Conservation (phyloP, 2,113 vertebrate species). For the Caranx melampygus region DNA sequence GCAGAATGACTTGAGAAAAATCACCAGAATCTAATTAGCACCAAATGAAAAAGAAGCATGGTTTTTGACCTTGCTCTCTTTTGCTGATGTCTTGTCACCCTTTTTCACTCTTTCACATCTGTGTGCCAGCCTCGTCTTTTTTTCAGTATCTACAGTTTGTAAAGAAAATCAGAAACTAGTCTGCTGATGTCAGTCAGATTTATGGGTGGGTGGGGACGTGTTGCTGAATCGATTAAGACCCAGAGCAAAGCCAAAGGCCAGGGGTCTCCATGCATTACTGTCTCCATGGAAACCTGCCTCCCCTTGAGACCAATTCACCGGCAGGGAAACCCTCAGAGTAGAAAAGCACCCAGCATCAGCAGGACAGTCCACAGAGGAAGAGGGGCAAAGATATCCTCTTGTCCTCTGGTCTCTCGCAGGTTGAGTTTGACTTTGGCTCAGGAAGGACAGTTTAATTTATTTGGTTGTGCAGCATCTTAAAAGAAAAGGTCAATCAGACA, state of each 20-base stretch:
- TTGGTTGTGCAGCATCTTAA: no score
- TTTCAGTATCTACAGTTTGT: no score
- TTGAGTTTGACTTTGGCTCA: not conserved
- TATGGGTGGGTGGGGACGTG: no score
- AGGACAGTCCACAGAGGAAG: not conserved
- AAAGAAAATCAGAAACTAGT: not conserved
- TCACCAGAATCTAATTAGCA: no score
- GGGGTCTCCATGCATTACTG: not conserved
- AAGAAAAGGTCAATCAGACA: no score
- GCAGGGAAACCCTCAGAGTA: not conserved
- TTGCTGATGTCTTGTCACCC: not conserved
- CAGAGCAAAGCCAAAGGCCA: no score
- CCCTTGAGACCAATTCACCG: not conserved
- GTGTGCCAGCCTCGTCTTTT: no score
- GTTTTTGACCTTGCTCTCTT: not conserved
- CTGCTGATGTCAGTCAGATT: not conserved
- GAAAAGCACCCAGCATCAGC: not conserved
- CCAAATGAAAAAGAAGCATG: no score
- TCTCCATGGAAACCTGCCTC: constrained; percentile 4
- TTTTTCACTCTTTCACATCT: no score
- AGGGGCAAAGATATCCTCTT: no score
- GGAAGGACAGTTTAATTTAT: no score
- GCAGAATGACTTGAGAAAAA: not conserved
- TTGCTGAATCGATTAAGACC: not conserved
- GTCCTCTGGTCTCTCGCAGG: no score